Evolutionary conservation across 2,113 vertebrate genomes (phyloP), one percentile per base, ranked within the genome.

Genomic region (Amia ocellicauda): DNA sequence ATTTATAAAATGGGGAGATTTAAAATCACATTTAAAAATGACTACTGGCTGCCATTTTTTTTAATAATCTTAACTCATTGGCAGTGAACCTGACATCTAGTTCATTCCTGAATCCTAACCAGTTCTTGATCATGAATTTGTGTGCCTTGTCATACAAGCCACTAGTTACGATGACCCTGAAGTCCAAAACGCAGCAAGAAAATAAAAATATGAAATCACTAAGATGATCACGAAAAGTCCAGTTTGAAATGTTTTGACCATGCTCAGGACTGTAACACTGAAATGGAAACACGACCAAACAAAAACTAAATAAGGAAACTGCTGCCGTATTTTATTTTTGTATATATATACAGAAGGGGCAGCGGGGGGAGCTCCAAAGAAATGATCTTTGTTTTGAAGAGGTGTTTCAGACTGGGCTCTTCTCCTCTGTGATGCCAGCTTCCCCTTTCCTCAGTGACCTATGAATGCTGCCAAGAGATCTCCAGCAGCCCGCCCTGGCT

Each of bases 401-500:
- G 72, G 72, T 75, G 67, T 64, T 69, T 23, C 47, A 22, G 47
- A 0, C 17, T 16, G 31, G 31, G 31, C 5, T 26, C 19, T 26
- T 22, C 55, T 75, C 76, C 43, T 84, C 79, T 87, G 82, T 85
- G 84, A 80, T 84, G 84, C 58, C 28, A 24, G 16, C 26, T 68
- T 45, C 29, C 51, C 36, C 28, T 24, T 58, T 51, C 23, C 23
- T 4, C 69, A 73, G 70, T 75, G 87, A 84, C 87, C 85, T 84
- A 83, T 86, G 83, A 83, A 11, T 36, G 84, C 80, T 84, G 76
- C 74, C 72, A 58, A 69, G 67, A 78, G 81, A 78, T 78, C 75
- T 69, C 80, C 78, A 74, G 69, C 76, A 79, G 78, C 83, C 86
- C 83, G 87, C 79, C 81, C 85, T 81, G 80, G 79, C 40, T 83